Evolutionary conservation across 2,888 invertebrate genomes (phyloP), one percentile per base, ranked within the genome.

Genomic region (Drosophila mimica): DNA sequence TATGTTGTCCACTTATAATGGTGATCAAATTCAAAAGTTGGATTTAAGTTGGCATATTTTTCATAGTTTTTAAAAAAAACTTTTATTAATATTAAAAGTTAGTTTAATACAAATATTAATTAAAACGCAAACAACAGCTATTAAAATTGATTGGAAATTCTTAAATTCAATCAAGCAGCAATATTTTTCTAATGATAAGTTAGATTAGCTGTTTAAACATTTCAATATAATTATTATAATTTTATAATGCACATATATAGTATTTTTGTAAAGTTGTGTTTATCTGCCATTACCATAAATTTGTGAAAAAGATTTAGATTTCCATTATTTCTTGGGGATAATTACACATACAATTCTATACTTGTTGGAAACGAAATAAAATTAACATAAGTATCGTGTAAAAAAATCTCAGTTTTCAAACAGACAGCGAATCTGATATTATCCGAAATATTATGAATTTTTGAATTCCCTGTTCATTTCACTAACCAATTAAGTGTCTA

Each of bases 401-500:
- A 8, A 8, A 25, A 25, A 46, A 15, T 4, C 7, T 2, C 13
- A 15, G 15, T 0, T 4, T 46, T 25, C 0, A 15, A 15, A 8
- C 46, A 46, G 2, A 15, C 7, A 46, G 20, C 7, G 13, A 25
- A 28, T 8, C 8, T 25, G 25, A 25, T 8, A 46, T 15, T 15
- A 15, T 46, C 13, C 7, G 4, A 13, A 15, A 15, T 15, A 25
- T 8, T 0, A 0, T 15, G 0, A 4, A 15, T 46, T 4, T 46
- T 20, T 46, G 7, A 13, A 15, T 7, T 46, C 3, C 13, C 17
- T 36, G 62, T 33, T 59, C 70, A 70, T 66, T 61, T 65, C 53
- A 69, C 49, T n/a, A 77, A 66, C 60, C 56, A 53, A 69, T 71
- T 80, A 74, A 54, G 57, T 76, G 30, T 62, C 34, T 20, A 54